A percentile compares a stretch with the other conserved stretches of the same genome.
Conservation (phyloP, 2,113 vertebrate species). For the Archocentrus centrarchus region DNA sequence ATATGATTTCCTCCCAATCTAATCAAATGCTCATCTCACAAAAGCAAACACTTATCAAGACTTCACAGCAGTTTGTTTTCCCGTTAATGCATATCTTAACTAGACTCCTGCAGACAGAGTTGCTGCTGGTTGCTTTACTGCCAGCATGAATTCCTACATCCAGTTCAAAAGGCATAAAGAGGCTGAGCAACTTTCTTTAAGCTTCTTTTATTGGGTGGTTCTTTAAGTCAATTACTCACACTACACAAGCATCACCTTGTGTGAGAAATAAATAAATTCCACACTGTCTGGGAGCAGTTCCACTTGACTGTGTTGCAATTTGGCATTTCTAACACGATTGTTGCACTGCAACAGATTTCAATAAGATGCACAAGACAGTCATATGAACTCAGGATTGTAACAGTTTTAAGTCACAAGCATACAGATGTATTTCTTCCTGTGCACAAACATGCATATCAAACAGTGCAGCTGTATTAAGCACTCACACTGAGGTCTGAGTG, state of each 20-base stretch:
- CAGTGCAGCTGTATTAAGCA: not conserved
- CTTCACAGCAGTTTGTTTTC: not conserved
- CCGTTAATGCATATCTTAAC: not conserved
- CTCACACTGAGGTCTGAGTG: constrained; percentile 85
- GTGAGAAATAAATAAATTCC: not conserved
- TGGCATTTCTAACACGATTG: not conserved
- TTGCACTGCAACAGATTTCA: not conserved
- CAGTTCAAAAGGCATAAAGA: no score
- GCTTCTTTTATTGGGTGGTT: not conserved
- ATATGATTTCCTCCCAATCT: not conserved
- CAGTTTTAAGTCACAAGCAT: not conserved
- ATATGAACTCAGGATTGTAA: constrained; percentile 8
- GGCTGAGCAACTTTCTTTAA: no score
- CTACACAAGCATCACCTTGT: not conserved
- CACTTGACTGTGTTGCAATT: not conserved
- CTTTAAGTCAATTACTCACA: not conserved
- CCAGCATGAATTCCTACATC: no score
- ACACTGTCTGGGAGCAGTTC: not conserved
- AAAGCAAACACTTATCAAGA: not conserved
- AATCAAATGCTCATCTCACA: not conserved
- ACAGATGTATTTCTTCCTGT: constrained; percentile 12
- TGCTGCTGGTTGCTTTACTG: no score
- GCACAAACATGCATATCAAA: not conserved
- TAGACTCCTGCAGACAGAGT: no score
- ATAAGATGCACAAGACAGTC: constrained; percentile 30